phyloP scores from a whole-genome alignment of 2,113 vertebrate genomes.

The Lampris incognitus region DNA sequence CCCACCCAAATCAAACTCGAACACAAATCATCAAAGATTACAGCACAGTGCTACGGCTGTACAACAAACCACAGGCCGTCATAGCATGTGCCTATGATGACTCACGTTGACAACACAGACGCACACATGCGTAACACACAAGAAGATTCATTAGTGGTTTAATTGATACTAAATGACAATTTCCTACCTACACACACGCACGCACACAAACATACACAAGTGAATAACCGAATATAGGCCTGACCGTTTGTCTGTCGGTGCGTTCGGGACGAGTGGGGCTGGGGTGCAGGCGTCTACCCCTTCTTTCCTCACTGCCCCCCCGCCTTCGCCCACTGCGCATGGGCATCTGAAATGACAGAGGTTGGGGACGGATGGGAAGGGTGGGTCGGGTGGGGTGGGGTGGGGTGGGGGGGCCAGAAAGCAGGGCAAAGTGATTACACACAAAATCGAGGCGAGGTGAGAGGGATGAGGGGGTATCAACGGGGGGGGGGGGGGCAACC shows the following conservation, averaged over 20 bases:
- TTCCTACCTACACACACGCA: constrained; percentile 31
- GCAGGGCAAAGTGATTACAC: constrained; percentile 2
- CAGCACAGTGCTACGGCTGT: constrained; percentile 39
- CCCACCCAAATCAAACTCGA: constrained; percentile 29
- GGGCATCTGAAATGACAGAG: constrained; percentile 81
- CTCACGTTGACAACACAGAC: constrained; percentile 56
- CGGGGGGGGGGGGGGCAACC: too few relatives aligned
- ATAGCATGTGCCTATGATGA: constrained; percentile 60
- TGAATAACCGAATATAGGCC: constrained; percentile 24
- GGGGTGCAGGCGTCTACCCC: constrained; percentile 83
- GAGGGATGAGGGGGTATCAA: neutral
- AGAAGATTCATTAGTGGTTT: constrained; percentile 11
- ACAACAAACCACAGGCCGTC: constrained; percentile 48
- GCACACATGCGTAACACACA: constrained; percentile 5
- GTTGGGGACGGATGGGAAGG: constrained; percentile 12
- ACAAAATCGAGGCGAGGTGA: constrained; percentile 14
- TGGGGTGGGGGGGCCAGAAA: too few relatives aligned
- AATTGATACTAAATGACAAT: constrained; percentile 25
- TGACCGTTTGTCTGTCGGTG: constrained; percentile 82
- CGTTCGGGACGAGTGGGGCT: constrained; percentile 82
- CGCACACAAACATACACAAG: constrained; percentile 28
- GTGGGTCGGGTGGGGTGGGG: constrained; percentile 4
- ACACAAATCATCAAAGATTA: constrained; percentile 56
- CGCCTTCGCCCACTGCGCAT: constrained; percentile 89
- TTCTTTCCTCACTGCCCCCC: constrained; percentile 83